phyloP scores from a whole-genome alignment of 2,797 vertebrate genomes.

The Ataeniobius toweri region DNA sequence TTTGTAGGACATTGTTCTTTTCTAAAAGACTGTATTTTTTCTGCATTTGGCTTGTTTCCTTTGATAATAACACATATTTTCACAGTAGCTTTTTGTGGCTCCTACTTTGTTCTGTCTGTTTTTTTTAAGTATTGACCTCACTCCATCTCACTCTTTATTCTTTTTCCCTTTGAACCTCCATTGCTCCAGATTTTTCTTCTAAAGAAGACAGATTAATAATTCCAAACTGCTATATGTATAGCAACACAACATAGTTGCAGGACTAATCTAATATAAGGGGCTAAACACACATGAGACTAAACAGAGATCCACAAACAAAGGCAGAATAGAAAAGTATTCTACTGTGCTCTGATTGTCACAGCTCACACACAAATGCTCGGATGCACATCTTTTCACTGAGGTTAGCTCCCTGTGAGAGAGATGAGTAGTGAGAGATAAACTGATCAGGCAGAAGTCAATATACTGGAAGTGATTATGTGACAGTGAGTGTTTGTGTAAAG shows the following conservation, averaged over 20 bases:
- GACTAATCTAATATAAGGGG: neutral
- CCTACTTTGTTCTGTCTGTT: neutral
- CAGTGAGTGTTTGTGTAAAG: constrained; percentile 20
- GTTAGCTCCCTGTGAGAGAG: constrained; percentile 49
- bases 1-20: too few relatives aligned
- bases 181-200: neutral
- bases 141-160: neutral
- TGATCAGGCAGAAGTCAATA: constrained; percentile 65
- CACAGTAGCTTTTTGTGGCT: neutral
- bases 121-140: neutral
- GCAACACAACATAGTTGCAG: neutral
- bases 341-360: constrained; percentile 23
- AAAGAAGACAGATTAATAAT: neutral
- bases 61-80: neutral
- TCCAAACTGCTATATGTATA: neutral
- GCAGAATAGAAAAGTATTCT: neutral
- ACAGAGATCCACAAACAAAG: neutral
- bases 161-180: neutral
- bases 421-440: constrained; percentile 62
- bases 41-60: neutral
- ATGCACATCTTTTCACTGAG: constrained; percentile 27
- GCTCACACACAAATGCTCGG: constrained; percentile 15
- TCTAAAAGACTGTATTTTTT: neutral
- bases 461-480: constrained; percentile 58
- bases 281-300: neutral